Conservation (phyloP, 2,797 vertebrate genomes). For the Podarcis lilfordi region DNA sequence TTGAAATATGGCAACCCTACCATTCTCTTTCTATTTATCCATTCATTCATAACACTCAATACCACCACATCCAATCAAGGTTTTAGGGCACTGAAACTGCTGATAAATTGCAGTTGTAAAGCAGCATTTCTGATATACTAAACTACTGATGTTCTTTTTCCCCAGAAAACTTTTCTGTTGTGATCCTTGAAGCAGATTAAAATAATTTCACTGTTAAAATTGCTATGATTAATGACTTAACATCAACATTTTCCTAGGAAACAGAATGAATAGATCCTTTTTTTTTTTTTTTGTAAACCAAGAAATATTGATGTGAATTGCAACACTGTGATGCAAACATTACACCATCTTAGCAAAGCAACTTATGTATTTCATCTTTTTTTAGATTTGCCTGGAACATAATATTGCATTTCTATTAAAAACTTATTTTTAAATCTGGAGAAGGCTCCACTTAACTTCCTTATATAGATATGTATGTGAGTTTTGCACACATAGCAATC, state of each 20-base stretch:
- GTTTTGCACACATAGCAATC: neutral
- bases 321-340: neutral
- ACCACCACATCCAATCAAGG: no score
- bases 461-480: neutral
- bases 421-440: neutral
- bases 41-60: no score
- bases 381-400: neutral
- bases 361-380: neutral
- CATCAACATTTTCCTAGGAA: neutral
- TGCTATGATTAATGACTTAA: neutral
- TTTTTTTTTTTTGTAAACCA: neutral
- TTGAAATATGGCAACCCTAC: no score
- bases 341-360: neutral
- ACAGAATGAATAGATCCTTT: neutral
- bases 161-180: neutral
- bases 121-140: neutral
- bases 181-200: neutral
- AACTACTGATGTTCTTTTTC: neutral
- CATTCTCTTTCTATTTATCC: no score
- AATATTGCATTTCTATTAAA: neutral
- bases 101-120: neutral
- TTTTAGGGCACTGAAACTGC: neutral
- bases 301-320: neutral
- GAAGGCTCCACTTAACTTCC: neutral
- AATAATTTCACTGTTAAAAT: neutral